phyloP scores from a whole-genome alignment of 2,888 invertebrate genomes.

The Glaucopsyche alexis region DNA sequence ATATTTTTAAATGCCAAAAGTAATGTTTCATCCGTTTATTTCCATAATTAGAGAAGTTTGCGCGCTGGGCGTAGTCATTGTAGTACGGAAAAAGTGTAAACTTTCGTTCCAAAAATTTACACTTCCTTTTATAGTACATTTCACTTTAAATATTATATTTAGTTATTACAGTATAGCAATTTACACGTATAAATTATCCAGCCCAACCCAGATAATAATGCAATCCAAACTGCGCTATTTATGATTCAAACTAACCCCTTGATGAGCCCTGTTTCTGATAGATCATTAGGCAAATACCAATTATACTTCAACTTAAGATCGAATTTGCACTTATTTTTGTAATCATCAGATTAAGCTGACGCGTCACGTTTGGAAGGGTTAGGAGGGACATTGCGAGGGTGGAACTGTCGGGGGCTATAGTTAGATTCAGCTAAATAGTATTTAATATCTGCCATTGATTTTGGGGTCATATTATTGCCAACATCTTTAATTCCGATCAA shows the following conservation, averaged over 20 bases:
- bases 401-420: not conserved
- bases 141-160: too few species aligned
- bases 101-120: too few species aligned
- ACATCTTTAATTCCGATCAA: not conserved
- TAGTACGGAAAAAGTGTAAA: too few species aligned
- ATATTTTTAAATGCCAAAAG: too few species aligned
- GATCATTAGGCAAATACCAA: conserved; percentile 19
- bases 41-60: too few species aligned
- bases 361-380: conserved; percentile 15
- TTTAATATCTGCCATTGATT: not conserved
- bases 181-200: too few species aligned
- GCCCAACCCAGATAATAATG: not conserved
- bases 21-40: too few species aligned
- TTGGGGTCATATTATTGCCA: not conserved
- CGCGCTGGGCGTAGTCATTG: too few species aligned
- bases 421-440: conserved; percentile 6
- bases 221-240: not conserved
- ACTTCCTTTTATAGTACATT: too few species aligned
- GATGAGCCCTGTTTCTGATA: conserved; percentile 9
- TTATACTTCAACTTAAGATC: conserved; percentile 2
- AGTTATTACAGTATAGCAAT: too few species aligned
- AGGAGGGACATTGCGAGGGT: not conserved
- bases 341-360: conserved; percentile 13
- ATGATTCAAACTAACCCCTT: not conserved
- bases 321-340: conserved; percentile 22